Percentiles rank a stretch among this genome's conserved stretches.
Evolutionary conservation across 2,888 invertebrate species (phyloP).

Genomic region (Drosophila tripunctata): DNA sequence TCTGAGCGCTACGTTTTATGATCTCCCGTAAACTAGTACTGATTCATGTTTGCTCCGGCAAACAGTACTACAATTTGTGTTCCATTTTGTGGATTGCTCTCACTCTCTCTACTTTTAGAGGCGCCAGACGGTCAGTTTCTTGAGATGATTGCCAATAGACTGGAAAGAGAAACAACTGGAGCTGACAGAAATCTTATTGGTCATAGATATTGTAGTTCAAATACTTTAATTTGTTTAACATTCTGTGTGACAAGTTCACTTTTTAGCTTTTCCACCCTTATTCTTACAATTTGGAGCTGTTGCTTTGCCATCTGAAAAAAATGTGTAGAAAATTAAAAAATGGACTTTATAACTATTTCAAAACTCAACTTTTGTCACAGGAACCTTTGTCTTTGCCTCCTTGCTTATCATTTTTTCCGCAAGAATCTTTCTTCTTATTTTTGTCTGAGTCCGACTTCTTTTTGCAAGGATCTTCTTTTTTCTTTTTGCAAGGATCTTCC

Average conservation of each 20-base stretch:
- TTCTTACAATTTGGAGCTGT: slow-evolving; percentile 25
- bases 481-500: slow-evolving; percentile 2
- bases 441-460: slow-evolving; percentile 8
- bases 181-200: neutral
- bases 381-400: neutral
- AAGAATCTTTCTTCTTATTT: slow-evolving; percentile 10
- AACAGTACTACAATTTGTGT: slow-evolving; percentile 34
- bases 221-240: no score
- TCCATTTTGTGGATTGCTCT: slow-evolving; percentile 19
- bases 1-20: slow-evolving; percentile 72
- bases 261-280: slow-evolving; percentile 5
- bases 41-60: slow-evolving; percentile 47
- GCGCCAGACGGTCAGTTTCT: slow-evolving; percentile 32
- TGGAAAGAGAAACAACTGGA: neutral
- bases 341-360: neutral
- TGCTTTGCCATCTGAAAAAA: neutral
- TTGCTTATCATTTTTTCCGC: slow-evolving; percentile 3
- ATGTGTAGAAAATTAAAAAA: neutral
- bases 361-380: neutral
- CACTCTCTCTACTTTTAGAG: neutral
- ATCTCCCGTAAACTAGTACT: slow-evolving; percentile 64
- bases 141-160: neutral
- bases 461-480: slow-evolving; percentile 1
- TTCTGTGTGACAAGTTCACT: neutral
- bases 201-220: no score